Base-by-base conservation (phyloP, 1,140 invertebrate genomes). In the Sarcophaga peregrina region DNA sequence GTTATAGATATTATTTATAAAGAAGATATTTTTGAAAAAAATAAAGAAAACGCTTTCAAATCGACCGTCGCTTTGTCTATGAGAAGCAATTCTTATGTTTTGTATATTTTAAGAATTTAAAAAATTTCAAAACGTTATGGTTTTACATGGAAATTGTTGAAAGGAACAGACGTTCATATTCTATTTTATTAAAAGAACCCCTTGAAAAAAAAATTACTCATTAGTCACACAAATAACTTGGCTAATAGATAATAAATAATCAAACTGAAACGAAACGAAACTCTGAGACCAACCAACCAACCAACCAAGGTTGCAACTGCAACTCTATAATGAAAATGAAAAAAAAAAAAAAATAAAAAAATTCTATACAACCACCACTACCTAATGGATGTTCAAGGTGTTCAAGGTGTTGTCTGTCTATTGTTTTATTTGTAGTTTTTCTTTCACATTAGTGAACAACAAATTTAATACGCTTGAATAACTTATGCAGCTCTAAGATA, bases 381-480 rank as follows among this genome's bases (percentile, higher is more conserved):
- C 62, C 62, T 68, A 68, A 68, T 68, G 62, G 20, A 68, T 68
- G 20, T 68, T 25, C 13, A 68, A 25, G 20, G 20, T 20, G 10
- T 68, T 68, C 62, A 68, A 68, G 17, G 17, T 68, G 62, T 68
- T 68, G n/a, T 68, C 20, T 37, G n/a, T 68, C 62, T 20, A 68
- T 25, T 68, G n/a, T 8, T 20, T 68, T 68, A 20, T 25, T 68
- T 25, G 17, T 25, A 8, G 17, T 68, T 17, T 68, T 68, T 68
- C 17, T 68, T 68, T 58, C 54, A 58, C n/a, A 58, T 58, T 58
- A 58, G 62, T 68, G 62, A 68, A 68, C 62, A 68, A 68, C 62
- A 25, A 68, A 68, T 68, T 68, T 68, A 68, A 20, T 68, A 68
- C 62, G 62, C 62, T 68, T 68, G 62, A 68, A 68, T 68, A 68